Percentiles rank a stretch among this genome's conserved stretches.
These are phyloP conservation scores for Colletes collaris DNA, from an alignment of 2,888 invertebrate genomes.

Conservation along the genomic window DNA sequence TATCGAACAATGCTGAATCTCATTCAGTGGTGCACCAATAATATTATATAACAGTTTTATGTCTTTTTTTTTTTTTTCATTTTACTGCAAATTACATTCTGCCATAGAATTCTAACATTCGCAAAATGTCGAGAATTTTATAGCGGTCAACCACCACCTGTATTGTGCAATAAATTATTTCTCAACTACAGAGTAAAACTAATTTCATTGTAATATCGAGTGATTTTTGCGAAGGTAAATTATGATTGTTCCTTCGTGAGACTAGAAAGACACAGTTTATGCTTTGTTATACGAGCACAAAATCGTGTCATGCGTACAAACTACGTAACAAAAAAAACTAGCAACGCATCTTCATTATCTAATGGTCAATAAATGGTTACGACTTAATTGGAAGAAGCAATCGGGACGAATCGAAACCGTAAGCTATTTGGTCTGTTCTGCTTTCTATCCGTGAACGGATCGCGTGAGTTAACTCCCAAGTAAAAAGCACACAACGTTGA, in stretches of 20 bases:
- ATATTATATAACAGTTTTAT: not conserved
- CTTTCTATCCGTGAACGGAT: not conserved
- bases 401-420: slow-evolving; percentile 20
- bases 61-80: not conserved
- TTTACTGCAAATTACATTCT: not conserved
- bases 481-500: not conserved
- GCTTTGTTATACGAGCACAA: slow-evolving; percentile 42
- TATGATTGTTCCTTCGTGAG: slow-evolving; percentile 19
- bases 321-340: slow-evolving; percentile 12
- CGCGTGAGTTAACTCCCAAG: not conserved
- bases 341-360: not conserved
- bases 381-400: slow-evolving; percentile 7
- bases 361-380: not conserved
- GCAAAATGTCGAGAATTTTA: slow-evolving; percentile 1
- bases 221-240: slow-evolving; percentile 5
- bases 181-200: slow-evolving; percentile 17
- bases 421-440: slow-evolving; percentile 19
- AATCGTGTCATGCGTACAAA: slow-evolving; percentile 30
- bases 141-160: slow-evolving; percentile 45
- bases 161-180: slow-evolving; percentile 36
- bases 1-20: not conserved
- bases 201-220: not conserved
- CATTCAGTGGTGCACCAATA: not conserved
- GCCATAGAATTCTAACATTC: not conserved
- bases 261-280: slow-evolving; percentile 46